These are phyloP conservation scores for Euspilapteryx auroguttella DNA, from an alignment of 2,888 invertebrate genomes.

Conservation along the genomic window DNA sequence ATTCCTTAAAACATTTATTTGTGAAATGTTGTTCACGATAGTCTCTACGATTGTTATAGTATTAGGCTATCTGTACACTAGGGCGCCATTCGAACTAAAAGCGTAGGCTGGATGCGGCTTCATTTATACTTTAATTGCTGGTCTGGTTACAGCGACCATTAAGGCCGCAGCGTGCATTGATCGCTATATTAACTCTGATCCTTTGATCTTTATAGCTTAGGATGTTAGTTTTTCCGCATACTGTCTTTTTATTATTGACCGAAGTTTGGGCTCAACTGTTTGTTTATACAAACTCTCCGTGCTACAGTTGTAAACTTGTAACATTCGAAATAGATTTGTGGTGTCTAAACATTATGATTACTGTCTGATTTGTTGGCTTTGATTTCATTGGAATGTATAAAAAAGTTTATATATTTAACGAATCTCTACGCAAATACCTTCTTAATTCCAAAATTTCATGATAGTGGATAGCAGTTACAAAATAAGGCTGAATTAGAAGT, in stretches of 20 bases:
- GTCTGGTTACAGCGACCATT: constrained; percentile 20
- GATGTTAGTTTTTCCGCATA: constrained; percentile 62
- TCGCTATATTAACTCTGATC: constrained; percentile 37
- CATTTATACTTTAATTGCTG: constrained; percentile 11
- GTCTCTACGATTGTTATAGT: too few species aligned
- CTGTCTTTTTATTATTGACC: constrained; percentile 58
- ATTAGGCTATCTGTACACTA: too few species aligned
- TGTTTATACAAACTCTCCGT: constrained; percentile 46
- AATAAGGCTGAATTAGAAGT: too few species aligned
- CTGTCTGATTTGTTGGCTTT: constrained; percentile 22
- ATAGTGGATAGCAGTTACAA: too few species aligned
- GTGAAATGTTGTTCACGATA: too few species aligned
- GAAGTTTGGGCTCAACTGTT: constrained; percentile 52
- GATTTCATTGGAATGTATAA: too few species aligned
- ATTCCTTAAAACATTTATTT: too few species aligned
- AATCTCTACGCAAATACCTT: too few species aligned
- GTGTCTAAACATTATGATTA: constrained; percentile 49
- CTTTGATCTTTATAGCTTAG: constrained; percentile 52
- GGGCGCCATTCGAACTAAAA: too few species aligned
- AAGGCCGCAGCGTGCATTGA: constrained; percentile 41
- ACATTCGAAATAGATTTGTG: constrained; percentile 50
- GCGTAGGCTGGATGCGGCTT: neutral
- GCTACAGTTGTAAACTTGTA: constrained; percentile 16
- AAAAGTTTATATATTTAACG: too few species aligned
- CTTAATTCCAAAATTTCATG: too few species aligned